phyloP scores from a whole-genome alignment of 2,797 vertebrate species.

The Pogonophryne albipinna region DNA sequence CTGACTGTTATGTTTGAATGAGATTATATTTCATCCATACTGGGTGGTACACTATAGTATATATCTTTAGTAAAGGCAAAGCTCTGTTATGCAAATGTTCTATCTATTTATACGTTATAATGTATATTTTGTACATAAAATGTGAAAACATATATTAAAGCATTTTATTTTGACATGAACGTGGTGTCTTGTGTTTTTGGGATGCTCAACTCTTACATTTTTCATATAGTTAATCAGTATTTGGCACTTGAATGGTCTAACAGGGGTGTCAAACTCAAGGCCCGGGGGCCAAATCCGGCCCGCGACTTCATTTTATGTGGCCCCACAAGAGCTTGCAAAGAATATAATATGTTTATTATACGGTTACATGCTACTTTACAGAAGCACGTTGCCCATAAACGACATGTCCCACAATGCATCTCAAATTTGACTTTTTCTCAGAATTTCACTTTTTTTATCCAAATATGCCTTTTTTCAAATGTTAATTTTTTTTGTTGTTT shows the following conservation, averaged over 20 bases:
- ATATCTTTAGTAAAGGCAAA: constrained; percentile 21
- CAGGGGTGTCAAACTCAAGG: no score
- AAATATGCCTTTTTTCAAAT: no score
- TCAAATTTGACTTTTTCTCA: no score
- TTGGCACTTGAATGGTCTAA: neutral
- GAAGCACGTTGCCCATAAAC: no score
- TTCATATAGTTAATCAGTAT: neutral
- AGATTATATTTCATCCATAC: constrained; percentile 37
- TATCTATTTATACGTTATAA: constrained; percentile 68
- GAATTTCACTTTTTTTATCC: no score
- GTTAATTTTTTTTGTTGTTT: no score
- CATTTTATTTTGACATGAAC: constrained; percentile 67
- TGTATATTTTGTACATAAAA: constrained; percentile 82
- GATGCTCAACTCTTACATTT: neutral
- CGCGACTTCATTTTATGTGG: no score
- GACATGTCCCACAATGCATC: no score
- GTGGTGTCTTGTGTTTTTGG: constrained; percentile 8
- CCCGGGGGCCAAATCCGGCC: no score
- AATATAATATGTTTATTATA: no score
- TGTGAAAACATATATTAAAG: constrained; percentile 71
- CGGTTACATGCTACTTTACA: no score
- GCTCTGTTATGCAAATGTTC: constrained; percentile 18
- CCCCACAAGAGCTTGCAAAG: no score
- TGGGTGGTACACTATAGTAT: constrained; percentile 27
- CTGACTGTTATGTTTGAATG: constrained; percentile 21